Percentiles rank a stretch among this genome's conserved stretches.
phyloP scores from a whole-genome alignment of 2,113 vertebrate species.

The Thunnus thynnus region DNA sequence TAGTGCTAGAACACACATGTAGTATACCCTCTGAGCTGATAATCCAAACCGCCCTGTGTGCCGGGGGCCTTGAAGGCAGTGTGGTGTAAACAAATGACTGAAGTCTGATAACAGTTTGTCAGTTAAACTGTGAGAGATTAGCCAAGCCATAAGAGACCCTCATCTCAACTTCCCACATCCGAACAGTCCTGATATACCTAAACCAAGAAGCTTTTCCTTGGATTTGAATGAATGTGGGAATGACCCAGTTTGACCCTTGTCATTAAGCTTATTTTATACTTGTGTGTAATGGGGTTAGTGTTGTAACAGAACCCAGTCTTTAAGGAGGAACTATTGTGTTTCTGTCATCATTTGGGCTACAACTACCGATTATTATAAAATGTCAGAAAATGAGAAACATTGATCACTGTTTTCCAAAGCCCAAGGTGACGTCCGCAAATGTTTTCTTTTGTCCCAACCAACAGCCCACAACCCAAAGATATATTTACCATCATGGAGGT shows the following conservation, averaged over 20 bases:
- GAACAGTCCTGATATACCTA: neutral
- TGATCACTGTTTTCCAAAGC: too few species aligned
- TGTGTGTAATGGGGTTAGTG: neutral
- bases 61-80: constrained; percentile 32
- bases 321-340: neutral
- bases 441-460: too few species aligned
- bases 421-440: too few species aligned
- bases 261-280: neutral
- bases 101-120: constrained; percentile 66
- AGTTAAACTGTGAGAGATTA: constrained; percentile 71
- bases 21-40: constrained; percentile 49
- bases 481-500: too few species aligned
- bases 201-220: neutral
- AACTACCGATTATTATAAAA: neutral
- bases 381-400: too few species aligned
- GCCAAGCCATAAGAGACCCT: constrained; percentile 11
- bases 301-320: neutral
- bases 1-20: constrained; percentile 25
- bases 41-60: constrained; percentile 60
- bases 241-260: constrained; percentile 8
- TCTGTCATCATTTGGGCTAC: neutral
- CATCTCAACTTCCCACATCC: constrained; percentile 25
- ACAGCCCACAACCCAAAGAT: too few species aligned
- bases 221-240: neutral
- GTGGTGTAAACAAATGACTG: constrained; percentile 66